These are phyloP conservation scores for Capra hircus DNA, from an alignment of 2,113 vertebrate species.

Conservation along the genomic window DNA sequence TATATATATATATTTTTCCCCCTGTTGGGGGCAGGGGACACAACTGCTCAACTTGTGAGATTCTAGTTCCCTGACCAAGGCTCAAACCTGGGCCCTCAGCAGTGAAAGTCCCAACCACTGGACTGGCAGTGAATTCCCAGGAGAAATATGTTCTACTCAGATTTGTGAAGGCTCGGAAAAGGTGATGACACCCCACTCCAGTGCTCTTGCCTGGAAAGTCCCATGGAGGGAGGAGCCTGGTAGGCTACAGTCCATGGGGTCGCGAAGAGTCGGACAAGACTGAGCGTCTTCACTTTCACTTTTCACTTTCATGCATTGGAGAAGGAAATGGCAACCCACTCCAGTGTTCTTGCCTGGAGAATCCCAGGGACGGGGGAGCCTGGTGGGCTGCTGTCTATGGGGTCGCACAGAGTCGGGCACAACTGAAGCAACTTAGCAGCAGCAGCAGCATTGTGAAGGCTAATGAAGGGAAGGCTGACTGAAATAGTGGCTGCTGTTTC, in stretches of 20 bases:
- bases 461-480: neutral
- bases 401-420: too few species aligned
- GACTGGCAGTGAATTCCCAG: neutral
- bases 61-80: neutral
- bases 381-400: too few species aligned
- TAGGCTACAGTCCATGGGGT: too few species aligned
- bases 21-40: neutral
- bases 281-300: too few species aligned
- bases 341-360: too few species aligned
- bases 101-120: neutral
- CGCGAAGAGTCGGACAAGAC: rapidly evolving
- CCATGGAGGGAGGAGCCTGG: too few species aligned
- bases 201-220: too few species aligned
- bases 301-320: too few species aligned
- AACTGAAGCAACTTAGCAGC: too few species aligned
- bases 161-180: neutral
- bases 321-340: too few species aligned
- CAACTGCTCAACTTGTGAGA: neutral
- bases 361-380: too few species aligned
- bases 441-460: neutral
- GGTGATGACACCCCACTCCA: too few species aligned
- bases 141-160: neutral
- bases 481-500: neutral
- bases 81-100: neutral
- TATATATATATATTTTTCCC: neutral